A percentile compares a stretch with the other conserved stretches of the same genome.
Conservation (phyloP, 2,113 vertebrate genomes). For the Ailurus styani region DNA sequence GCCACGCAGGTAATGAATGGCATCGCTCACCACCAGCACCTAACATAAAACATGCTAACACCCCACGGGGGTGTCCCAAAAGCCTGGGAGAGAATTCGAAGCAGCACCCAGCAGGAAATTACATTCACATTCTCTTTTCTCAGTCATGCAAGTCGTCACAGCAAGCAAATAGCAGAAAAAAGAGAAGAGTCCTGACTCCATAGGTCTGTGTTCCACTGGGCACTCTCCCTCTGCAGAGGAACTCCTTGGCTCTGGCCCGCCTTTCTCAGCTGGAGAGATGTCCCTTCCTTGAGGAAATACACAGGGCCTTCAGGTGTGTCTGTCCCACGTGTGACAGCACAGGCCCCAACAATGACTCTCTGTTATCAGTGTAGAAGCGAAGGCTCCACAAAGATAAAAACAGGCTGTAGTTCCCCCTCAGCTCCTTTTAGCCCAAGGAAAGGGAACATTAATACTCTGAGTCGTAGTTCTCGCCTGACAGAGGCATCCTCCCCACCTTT, state of each 20-base stretch:
- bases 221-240: no score
- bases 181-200: neutral
- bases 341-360: neutral
- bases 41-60: conserved; percentile 19
- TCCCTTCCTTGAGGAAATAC: neutral
- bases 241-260: neutral
- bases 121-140: neutral
- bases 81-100: neutral
- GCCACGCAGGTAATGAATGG: neutral
- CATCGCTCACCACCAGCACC: neutral
- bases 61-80: neutral
- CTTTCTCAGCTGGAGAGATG: neutral
- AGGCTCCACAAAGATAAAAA: neutral
- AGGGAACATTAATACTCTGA: neutral
- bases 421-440: neutral
- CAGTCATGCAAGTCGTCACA: neutral
- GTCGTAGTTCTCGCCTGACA: neutral
- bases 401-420: neutral
- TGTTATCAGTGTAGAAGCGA: neutral
- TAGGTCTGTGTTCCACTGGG: neutral
- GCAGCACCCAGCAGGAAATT: neutral
- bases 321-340: neutral
- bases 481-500: neutral
- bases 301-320: neutral
- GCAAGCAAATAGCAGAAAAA: neutral